A percentile compares a stretch with the other conserved stretches of the same genome.
Evolutionary conservation across 2,797 vertebrate species (phyloP).

Genomic region (Siniperca scherzeri): DNA sequence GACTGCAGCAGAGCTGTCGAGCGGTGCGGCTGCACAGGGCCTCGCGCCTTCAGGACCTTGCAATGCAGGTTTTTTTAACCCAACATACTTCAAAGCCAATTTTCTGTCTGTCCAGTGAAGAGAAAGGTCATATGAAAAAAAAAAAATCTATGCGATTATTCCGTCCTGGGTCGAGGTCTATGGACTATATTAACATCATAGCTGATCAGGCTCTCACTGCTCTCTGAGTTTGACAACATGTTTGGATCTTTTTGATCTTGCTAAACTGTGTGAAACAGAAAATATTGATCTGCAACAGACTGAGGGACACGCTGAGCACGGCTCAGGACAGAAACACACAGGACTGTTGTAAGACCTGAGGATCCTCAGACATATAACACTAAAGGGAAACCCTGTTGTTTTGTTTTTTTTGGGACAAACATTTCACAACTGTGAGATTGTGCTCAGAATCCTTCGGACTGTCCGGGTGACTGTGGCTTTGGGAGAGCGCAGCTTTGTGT

Average conservation of each 20-base stretch:
- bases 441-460: background rate
- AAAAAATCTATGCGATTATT: background rate
- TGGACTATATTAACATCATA: background rate
- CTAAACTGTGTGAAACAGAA: background rate
- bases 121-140: background rate
- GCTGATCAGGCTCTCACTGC: background rate
- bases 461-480: background rate
- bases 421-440: too few relatives aligned
- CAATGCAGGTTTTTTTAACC: background rate
- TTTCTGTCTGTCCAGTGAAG: background rate
- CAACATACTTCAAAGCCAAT: background rate
- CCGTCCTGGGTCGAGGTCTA: background rate
- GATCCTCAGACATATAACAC: background rate
- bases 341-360: too few relatives aligned
- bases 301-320: too few relatives aligned
- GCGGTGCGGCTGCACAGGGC: too few relatives aligned
- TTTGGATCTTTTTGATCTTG: background rate
- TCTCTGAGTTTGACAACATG: background rate
- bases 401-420: too few relatives aligned
- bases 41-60: too few relatives aligned
- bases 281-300: background rate
- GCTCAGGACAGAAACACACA: too few relatives aligned
- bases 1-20: too few relatives aligned
- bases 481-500: background rate
- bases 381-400: too few relatives aligned